Base-by-base conservation (phyloP, 2,888 invertebrate genomes). In the Pocota personata region DNA sequence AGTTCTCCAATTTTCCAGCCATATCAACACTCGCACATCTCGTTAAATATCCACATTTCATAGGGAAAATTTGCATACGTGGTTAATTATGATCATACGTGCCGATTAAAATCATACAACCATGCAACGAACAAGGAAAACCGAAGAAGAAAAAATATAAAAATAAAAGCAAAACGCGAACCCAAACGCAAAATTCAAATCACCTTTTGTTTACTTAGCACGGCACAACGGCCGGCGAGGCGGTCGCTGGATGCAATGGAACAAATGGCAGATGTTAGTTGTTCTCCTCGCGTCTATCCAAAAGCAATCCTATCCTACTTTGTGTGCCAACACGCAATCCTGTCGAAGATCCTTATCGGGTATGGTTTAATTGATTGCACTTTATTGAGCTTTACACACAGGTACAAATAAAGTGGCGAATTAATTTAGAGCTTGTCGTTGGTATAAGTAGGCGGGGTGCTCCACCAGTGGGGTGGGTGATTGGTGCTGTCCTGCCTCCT, bases 71-170 rank as follows among this genome's bases (percentile, higher is more conserved):
- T 88, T 88, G 87, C 88, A 88, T 88, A 83, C 80, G 88, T 77
- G 87, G 87, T 87, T 88, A 88, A 87, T 88, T 88, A 88, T 76
- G 88, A 88, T 87, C 87, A 87, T 87, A 88, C 87, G 88, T 88
- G 87, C 77, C 83, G 88, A 88, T 88, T 82, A 69, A 77, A 82
- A 82, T 82, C 82, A 57, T 55, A 57, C 64, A 40, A 50, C 48
- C 62, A 21, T 77, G 77, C 73, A 27, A 40, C 58, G 43, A 64
- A 52, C 10, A 60, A 46, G 10, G 37, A 60, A 30, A 58, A 37
- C 46, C 1, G 1, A 40, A n/a, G n/a, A 12, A 40, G 30, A 32
- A 60, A 62, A 60, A 14, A 24, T 4, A 24, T 3, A 24, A 24
- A 24, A 24, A 24, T 3, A 46, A 46, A 48, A 46, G 55, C 66